phyloP scores from a whole-genome alignment of 1,140 invertebrate genomes.

The Ruditapes philippinarum region DNA sequence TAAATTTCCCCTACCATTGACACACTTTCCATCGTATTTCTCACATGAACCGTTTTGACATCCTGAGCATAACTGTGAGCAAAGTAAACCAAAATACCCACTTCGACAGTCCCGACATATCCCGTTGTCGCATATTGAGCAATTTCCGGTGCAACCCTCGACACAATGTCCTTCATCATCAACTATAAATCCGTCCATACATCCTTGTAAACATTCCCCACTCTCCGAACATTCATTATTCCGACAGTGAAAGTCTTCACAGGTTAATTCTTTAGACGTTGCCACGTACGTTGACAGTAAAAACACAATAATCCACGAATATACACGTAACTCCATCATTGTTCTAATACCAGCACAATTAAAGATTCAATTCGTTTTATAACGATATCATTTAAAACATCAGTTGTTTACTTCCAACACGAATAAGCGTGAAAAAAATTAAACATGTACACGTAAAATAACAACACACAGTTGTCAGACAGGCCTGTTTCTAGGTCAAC shows the following conservation, averaged over 20 bases:
- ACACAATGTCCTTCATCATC: neutral
- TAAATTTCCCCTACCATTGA: neutral
- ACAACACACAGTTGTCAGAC: too few species aligned
- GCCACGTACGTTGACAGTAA: neutral
- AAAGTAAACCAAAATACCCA: neutral
- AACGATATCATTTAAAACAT: too few species aligned
- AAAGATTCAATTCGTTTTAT: too few species aligned
- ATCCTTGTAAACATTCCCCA: neutral
- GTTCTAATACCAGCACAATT: too few species aligned
- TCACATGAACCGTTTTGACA: neutral
- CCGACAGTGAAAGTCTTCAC: neutral
- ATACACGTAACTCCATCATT: neutral
- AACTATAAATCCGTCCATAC: neutral
- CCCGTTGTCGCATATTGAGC: neutral
- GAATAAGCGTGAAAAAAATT: too few species aligned
- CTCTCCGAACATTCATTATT: neutral
- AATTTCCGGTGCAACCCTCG: neutral
- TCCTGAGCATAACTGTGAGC: neutral
- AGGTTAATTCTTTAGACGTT: neutral
- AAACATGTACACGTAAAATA: too few species aligned
- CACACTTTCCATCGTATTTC: neutral
- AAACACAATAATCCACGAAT: neutral
- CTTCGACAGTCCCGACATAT: neutral
- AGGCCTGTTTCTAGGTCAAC: too few species aligned
- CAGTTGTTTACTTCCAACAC: too few species aligned